phyloP scores from a whole-genome alignment of 2,797 vertebrate genomes.

The Sparus aurata region DNA sequence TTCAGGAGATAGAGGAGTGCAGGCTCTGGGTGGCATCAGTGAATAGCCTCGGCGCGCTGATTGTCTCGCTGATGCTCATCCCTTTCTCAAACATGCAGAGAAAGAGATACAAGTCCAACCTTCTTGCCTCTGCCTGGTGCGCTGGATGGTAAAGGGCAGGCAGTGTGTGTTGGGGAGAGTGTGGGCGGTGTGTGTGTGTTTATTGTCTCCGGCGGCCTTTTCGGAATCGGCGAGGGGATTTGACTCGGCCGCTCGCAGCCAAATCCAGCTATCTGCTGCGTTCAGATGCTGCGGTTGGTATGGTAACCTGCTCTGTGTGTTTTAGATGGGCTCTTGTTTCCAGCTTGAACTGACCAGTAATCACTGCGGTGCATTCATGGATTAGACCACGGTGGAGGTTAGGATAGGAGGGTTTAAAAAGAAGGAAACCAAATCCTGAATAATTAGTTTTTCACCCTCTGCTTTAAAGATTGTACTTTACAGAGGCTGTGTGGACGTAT shows the following conservation, averaged over 20 bases:
- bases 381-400: conserved; percentile 77
- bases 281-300: conserved; percentile 86
- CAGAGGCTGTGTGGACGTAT: not conserved
- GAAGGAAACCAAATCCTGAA: conserved; percentile 67
- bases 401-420: conserved; percentile 63
- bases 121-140: conserved; percentile 84
- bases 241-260: conserved; percentile 82
- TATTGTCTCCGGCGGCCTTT: conserved; percentile 80
- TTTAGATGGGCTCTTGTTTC: conserved; percentile 83
- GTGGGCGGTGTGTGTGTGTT: conserved; percentile 52
- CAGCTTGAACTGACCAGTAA: conserved; percentile 84
- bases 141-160: conserved; percentile 69
- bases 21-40: conserved; percentile 92
- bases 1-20: conserved; percentile 80
- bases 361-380: conserved; percentile 79
- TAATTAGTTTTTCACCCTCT: conserved; percentile 54
- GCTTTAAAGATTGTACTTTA: conserved; percentile 20
- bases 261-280: conserved; percentile 88
- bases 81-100: conserved; percentile 89
- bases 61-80: conserved; percentile 90
- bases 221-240: conserved; percentile 81
- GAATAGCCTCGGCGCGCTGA: conserved; percentile 86
- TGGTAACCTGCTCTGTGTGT: conserved; percentile 83
- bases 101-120: conserved; percentile 87
- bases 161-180: conserved; percentile 48